Percentiles rank a stretch among this genome's conserved stretches.
Evolutionary conservation across 2,113 vertebrate genomes (phyloP).

Genomic region (Gobius niger): DNA sequence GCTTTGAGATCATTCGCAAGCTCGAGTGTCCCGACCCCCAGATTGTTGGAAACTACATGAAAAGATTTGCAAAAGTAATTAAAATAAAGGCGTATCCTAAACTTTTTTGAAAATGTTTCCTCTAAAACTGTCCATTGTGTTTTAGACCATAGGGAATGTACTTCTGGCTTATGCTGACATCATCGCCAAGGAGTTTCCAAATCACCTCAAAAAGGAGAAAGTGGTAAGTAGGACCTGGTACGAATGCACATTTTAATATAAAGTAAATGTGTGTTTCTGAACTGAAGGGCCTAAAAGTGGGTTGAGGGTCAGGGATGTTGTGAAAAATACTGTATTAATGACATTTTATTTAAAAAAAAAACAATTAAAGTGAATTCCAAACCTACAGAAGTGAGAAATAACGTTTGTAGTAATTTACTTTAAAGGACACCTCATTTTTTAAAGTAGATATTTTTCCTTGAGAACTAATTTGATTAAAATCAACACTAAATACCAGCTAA

Average conservation of each 20-base stretch:
- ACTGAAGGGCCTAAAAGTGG: not conserved
- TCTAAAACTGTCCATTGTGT: not conserved
- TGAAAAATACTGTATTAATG: too few relatives aligned
- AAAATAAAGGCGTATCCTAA: not conserved
- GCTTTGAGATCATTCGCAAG: slow-evolving; percentile 98
- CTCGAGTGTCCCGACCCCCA: slow-evolving; percentile 95
- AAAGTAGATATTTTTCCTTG: too few relatives aligned
- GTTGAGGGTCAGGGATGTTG: too few relatives aligned
- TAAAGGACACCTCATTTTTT: too few relatives aligned
- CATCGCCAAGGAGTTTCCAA: slow-evolving; percentile 92
- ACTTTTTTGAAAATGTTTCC: not conserved
- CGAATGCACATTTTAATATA: not conserved
- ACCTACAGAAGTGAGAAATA: too few relatives aligned
- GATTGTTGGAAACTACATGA: slow-evolving; percentile 96
- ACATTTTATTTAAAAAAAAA: too few relatives aligned
- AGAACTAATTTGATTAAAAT: not conserved
- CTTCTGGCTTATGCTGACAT: slow-evolving; percentile 95
- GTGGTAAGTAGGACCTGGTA: slow-evolving; percentile 73
- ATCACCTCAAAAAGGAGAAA: slow-evolving; percentile 95
- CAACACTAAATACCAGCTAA: not conserved
- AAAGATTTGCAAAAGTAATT: slow-evolving; percentile 93
- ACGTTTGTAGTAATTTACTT: too few relatives aligned
- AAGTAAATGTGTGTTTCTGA: not conserved
- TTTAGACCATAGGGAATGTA: slow-evolving; percentile 94
- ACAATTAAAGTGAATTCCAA: too few relatives aligned